A percentile compares a stretch with the other conserved stretches of the same genome.
Conservation (phyloP, 2,113 vertebrate genomes). For the Catagonus wagneri region DNA sequence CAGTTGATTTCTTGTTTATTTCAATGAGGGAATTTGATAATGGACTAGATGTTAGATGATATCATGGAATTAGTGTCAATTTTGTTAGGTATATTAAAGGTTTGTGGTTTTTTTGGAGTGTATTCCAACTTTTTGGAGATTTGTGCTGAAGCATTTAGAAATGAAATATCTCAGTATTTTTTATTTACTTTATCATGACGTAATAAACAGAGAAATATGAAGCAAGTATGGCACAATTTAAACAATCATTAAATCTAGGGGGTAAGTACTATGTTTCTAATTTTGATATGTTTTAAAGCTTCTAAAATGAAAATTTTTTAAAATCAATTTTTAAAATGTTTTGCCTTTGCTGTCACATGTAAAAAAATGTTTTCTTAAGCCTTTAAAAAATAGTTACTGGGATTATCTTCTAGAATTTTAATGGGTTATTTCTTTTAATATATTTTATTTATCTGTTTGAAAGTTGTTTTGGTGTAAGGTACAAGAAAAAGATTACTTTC, state of each 20-base stretch:
- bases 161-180: slow-evolving; percentile 19
- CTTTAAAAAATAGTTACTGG: slow-evolving; percentile 16
- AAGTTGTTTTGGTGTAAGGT: slow-evolving; percentile 14
- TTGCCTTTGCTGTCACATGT: background rate
- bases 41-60: background rate
- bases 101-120: background rate
- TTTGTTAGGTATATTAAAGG: background rate
- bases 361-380: slow-evolving; percentile 42
- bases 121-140: background rate
- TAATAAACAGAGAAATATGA: background rate
- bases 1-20: background rate
- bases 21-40: slow-evolving; percentile 1
- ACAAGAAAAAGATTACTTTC: slow-evolving; percentile 30
- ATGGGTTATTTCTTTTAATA: slow-evolving; percentile 1
- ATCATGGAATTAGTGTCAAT: background rate
- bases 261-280: background rate
- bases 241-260: background rate
- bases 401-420: background rate
- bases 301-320: slow-evolving; percentile 19
- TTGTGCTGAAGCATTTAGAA: background rate
- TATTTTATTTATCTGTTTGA: background rate
- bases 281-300: background rate
- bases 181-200: slow-evolving; percentile 2
- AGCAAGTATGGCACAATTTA: background rate
- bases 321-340: background rate